A percentile compares a stretch with the other conserved stretches of the same genome.
phyloP scores from a whole-genome alignment of 2,797 vertebrate species.

The Catostomus latipinnis region DNA sequence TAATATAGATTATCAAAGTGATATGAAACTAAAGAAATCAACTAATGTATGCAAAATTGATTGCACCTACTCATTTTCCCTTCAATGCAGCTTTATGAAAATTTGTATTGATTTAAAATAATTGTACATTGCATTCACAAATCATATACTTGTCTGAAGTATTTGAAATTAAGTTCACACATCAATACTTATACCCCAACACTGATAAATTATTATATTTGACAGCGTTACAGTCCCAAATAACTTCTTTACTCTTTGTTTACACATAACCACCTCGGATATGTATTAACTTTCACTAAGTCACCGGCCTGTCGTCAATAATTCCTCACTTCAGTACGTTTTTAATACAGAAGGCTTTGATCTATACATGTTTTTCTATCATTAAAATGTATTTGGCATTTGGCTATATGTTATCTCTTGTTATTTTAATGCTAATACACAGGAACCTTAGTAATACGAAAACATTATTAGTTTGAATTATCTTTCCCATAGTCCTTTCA shows the following conservation, averaged over 20 bases:
- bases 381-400: no score
- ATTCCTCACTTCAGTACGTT: no score
- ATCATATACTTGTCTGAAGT: background rate
- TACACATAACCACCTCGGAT: no score
- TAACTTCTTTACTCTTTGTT: no score
- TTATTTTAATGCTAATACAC: background rate
- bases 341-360: no score
- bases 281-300: no score
- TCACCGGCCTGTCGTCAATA: no score
- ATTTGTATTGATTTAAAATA: background rate
- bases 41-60: background rate
- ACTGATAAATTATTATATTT: no score
- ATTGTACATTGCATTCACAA: background rate
- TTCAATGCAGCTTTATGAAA: background rate
- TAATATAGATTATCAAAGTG: background rate
- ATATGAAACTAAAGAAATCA: background rate
- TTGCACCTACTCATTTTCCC: background rate
- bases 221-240: no score
- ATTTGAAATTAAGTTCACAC: background rate
- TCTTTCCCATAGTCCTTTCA: background rate
- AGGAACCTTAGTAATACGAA: background rate
- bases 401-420: no score
- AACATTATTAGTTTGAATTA: background rate
- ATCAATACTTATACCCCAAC: no score
- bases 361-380: no score